Evolutionary conservation across 2,113 vertebrate species (phyloP).

Genomic region (Stegostoma tigrinum): DNA sequence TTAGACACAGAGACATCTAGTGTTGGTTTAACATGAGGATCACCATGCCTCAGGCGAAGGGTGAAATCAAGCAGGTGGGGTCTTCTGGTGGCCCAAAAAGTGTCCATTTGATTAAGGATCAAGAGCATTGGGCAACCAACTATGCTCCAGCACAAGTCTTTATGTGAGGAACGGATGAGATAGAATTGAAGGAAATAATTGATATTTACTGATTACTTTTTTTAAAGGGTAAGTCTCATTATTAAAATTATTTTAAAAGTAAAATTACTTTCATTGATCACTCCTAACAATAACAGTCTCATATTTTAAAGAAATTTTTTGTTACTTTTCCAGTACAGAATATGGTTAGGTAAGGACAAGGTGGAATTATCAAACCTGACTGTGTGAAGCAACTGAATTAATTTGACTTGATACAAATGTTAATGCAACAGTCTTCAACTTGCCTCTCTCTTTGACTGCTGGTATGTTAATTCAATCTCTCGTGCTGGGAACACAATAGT

Average conservation of each 20-base stretch:
- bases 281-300: background rate
- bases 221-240: background rate
- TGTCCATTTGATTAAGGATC: background rate
- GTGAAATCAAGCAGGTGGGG: too few species aligned
- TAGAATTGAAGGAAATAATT: background rate
- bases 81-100: background rate
- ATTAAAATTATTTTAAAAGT: background rate
- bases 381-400: background rate
- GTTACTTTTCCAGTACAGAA: background rate
- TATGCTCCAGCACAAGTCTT: too few species aligned
- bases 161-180: background rate
- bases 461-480: constrained; percentile 1
- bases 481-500: background rate
- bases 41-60: too few species aligned
- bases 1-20: too few species aligned
- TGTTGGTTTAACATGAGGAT: too few species aligned
- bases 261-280: background rate
- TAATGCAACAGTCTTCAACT: background rate
- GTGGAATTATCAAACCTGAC: background rate
- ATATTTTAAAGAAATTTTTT: background rate
- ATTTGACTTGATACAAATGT: background rate
- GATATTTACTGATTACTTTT: background rate
- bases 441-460: background rate
- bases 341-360: background rate
- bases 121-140: background rate